Conservation (phyloP, 2,113 vertebrate species). For the Chlamydotis undulata region DNA sequence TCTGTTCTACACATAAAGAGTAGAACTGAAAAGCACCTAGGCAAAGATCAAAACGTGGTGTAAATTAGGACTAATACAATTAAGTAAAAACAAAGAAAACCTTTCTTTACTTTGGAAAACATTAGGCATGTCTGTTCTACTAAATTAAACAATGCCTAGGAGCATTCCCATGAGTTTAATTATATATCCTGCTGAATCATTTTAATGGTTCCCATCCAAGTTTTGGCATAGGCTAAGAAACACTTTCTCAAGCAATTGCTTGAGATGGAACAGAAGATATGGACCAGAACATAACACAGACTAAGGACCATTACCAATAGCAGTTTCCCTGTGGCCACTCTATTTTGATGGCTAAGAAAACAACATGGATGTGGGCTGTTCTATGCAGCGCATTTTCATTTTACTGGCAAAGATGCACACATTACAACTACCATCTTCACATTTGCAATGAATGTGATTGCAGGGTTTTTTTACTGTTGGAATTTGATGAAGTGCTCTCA, state of each 20-base stretch:
- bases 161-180: not conserved
- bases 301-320: not conserved
- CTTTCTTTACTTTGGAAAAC: not conserved
- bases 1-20: not conserved
- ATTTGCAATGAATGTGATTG: not conserved
- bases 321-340: not conserved
- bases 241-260: not conserved
- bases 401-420: not conserved
- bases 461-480: not conserved
- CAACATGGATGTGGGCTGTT: not conserved
- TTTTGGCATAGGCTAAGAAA: not conserved
- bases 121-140: not conserved
- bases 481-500: not conserved
- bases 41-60: not conserved
- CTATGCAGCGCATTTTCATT: not conserved
- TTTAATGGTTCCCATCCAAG: not conserved
- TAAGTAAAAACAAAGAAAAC: not conserved
- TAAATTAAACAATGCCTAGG: not conserved
- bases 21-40: not conserved
- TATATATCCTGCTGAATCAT: not conserved
- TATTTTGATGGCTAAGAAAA: not conserved
- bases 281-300: not conserved
- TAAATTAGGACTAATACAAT: not conserved
- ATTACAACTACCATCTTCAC: not conserved
- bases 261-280: not conserved